These are phyloP conservation scores for Gymnocypris eckloni DNA, from an alignment of 2,797 vertebrate species.

Conservation along the genomic window DNA sequence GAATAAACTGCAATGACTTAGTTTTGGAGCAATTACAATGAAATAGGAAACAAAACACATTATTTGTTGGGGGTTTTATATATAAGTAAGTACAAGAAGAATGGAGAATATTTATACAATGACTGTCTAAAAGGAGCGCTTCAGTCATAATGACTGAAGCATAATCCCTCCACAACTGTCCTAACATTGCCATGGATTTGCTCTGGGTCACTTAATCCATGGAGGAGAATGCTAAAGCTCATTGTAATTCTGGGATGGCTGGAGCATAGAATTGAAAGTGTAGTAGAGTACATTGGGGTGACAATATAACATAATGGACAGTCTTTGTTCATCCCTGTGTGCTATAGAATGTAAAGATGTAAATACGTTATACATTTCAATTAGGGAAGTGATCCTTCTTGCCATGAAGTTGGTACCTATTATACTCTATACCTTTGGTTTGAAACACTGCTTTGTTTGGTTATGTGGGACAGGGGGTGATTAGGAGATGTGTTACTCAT, in stretches of 20 bases:
- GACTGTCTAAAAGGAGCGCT: conserved; percentile 43
- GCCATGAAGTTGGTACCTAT: not conserved
- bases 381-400: not conserved
- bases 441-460: conserved; percentile 16
- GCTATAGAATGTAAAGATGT: not conserved
- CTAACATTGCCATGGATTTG: conserved; percentile 76
- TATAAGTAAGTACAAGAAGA: not conserved
- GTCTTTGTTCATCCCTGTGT: not conserved
- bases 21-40: conserved; percentile 2
- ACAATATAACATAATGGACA: not conserved
- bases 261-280: conserved; percentile 26
- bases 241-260: conserved; percentile 27
- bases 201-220: conserved; percentile 79
- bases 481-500: conserved; percentile 25
- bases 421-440: not conserved
- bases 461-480: not conserved
- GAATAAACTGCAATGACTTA: not conserved
- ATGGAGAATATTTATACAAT: conserved; percentile 22
- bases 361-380: not conserved
- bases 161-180: conserved; percentile 76
- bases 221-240: conserved; percentile 55
- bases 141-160: conserved; percentile 71
- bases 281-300: not conserved
- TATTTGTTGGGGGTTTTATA: conserved; percentile 37
- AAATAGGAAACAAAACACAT: conserved; percentile 2